Percentiles rank a stretch among this genome's conserved stretches.
phyloP scores from a whole-genome alignment of 2,797 vertebrate genomes.

The Argya squamiceps region DNA sequence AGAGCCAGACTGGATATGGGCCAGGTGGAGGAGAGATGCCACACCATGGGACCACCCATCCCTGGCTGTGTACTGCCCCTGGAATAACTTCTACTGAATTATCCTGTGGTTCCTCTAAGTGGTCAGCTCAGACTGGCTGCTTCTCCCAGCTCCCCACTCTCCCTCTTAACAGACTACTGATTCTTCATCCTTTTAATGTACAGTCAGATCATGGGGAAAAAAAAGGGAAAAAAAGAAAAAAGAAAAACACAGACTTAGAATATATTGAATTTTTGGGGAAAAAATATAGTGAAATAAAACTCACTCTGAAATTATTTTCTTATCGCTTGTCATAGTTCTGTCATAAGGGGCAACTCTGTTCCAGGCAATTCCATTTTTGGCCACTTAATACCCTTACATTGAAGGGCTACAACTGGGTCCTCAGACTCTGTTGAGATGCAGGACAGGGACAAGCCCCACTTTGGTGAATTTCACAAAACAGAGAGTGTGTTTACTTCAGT shows the following conservation, averaged over 20 bases:
- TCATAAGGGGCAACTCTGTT: background rate
- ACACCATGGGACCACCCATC: accelerated
- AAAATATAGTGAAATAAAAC: background rate
- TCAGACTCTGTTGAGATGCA: background rate
- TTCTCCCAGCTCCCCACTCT: background rate
- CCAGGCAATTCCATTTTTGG: background rate
- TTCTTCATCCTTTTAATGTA: background rate
- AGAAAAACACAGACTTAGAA: background rate
- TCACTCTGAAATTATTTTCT: slow-evolving; percentile 4
- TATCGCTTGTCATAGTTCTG: background rate
- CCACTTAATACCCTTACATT: background rate
- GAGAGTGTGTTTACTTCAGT: background rate
- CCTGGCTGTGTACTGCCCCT: background rate
- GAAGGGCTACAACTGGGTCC: background rate
- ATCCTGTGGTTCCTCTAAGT: background rate
- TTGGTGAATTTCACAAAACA: background rate
- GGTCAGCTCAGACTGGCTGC: background rate
- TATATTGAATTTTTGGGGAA: background rate
- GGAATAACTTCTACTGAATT: background rate
- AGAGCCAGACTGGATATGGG: background rate
- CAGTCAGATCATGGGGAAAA: background rate
- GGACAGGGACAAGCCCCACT: background rate
- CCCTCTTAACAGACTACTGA: background rate
- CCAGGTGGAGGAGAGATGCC: background rate
- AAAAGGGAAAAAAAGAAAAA: background rate